Evolutionary conservation across 2,888 invertebrate species (phyloP).

Genomic region (Thymelicus sylvestris): DNA sequence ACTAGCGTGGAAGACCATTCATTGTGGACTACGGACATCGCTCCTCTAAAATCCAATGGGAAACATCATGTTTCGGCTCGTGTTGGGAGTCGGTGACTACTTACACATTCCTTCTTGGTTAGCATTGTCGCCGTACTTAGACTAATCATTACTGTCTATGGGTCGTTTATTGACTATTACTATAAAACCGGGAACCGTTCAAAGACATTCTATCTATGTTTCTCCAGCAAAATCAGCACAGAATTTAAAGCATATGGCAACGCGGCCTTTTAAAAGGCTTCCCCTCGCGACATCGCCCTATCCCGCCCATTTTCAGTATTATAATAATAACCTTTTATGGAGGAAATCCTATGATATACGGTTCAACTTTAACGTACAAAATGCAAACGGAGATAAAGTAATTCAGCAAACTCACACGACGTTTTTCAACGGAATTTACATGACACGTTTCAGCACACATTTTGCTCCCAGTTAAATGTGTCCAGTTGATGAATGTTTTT

Average conservation of each 20-base stretch:
- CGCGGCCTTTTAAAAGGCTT: background rate
- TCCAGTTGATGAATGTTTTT: conserved; percentile 28
- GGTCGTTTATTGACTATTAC: too few species aligned
- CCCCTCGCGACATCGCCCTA: background rate
- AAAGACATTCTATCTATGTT: too few species aligned
- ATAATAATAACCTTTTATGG: conserved; percentile 11
- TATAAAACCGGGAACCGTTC: too few species aligned
- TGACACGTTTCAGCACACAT: conserved; percentile 27
- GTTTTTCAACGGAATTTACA: conserved; percentile 24
- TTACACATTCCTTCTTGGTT: too few species aligned
- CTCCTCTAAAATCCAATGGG: too few species aligned
- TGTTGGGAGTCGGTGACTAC: too few species aligned
- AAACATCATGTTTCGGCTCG: too few species aligned
- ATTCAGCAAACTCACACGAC: conserved; percentile 19
- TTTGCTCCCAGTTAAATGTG: conserved; percentile 16
- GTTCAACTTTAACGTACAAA: conserved; percentile 13
- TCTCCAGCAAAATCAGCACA: background rate
- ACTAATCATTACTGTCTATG: too few species aligned
- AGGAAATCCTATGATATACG: conserved; percentile 6
- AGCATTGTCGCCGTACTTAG: too few species aligned
- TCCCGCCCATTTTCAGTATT: background rate
- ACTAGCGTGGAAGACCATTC: too few species aligned
- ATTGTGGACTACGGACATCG: too few species aligned
- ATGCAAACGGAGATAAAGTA: conserved; percentile 16
- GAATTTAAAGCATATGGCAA: background rate